Percentiles rank a stretch among this genome's conserved stretches.
Conservation (phyloP, 2,888 invertebrate species). For the Empis livida region DNA sequence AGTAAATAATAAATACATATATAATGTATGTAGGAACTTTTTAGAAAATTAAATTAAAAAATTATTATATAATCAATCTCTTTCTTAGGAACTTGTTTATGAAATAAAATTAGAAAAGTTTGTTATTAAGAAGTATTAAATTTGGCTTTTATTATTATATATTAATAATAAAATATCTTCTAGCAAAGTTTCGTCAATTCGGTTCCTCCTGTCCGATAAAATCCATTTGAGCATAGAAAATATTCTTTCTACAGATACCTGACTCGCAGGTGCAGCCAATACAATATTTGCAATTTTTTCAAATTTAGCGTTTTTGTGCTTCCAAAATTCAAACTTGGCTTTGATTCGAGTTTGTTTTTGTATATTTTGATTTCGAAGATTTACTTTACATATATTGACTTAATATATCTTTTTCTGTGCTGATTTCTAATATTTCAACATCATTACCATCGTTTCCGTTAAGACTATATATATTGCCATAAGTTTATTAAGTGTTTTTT, state of each 20-base stretch:
- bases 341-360: not conserved
- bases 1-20: no score
- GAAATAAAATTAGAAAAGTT: no score
- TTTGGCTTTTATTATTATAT: no score
- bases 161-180: conserved; percentile 4
- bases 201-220: conserved; percentile 2
- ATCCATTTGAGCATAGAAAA: not conserved
- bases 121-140: no score
- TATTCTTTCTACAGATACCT: not conserved
- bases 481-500: not conserved
- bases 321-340: not conserved
- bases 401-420: not conserved
- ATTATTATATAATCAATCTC: no score
- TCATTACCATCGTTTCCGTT: not conserved
- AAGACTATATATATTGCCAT: not conserved
- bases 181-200: conserved; percentile 1
- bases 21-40: no score
- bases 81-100: no score
- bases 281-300: no score
- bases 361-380: not conserved
- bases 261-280: not conserved
- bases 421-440: not conserved
- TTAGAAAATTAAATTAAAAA: no score
- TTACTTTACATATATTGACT: not conserved
- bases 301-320: no score